These are phyloP conservation scores for Hydrolagus affinis DNA, from an alignment of 2,113 vertebrate genomes.

Conservation along the genomic window DNA sequence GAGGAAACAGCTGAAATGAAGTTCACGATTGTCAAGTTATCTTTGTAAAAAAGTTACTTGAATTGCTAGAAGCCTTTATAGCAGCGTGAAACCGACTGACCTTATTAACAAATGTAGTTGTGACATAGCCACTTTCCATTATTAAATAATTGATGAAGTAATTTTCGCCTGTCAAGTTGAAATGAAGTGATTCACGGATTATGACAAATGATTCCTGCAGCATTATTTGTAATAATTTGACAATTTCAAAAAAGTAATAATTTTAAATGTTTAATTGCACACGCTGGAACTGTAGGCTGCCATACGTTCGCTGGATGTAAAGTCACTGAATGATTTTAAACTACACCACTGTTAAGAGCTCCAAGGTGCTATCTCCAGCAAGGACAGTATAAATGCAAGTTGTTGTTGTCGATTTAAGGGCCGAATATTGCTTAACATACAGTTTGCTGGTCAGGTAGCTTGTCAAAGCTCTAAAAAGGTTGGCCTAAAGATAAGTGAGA, in stretches of 20 bases:
- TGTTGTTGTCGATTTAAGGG: neutral
- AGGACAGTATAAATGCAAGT: no score
- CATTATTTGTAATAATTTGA: constrained; percentile 23
- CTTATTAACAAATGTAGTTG: constrained; percentile 8
- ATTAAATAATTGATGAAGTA: constrained; percentile 32
- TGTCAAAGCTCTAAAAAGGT: neutral
- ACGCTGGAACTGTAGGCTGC: neutral
- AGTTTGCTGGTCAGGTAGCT: neutral
- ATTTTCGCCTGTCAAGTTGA: constrained; percentile 28
- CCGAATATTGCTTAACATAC: neutral
- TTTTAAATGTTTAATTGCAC: constrained; percentile 9
- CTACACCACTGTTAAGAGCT: neutral
- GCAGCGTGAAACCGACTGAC: neutral
- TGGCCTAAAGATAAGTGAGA: neutral
- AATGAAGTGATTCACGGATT: constrained; percentile 23
- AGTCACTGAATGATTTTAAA: no score
- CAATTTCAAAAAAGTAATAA: neutral
- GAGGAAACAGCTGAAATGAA: neutral
- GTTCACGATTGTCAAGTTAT: neutral
- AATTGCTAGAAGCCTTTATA: neutral
- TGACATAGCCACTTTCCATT: neutral
- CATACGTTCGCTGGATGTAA: neutral
- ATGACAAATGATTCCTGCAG: constrained; percentile 17
- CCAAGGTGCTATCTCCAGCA: neutral
- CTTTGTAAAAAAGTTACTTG: neutral